These are phyloP conservation scores for Tupaia tana DNA, from an alignment of 2,113 vertebrate species.

Conservation along the genomic window DNA sequence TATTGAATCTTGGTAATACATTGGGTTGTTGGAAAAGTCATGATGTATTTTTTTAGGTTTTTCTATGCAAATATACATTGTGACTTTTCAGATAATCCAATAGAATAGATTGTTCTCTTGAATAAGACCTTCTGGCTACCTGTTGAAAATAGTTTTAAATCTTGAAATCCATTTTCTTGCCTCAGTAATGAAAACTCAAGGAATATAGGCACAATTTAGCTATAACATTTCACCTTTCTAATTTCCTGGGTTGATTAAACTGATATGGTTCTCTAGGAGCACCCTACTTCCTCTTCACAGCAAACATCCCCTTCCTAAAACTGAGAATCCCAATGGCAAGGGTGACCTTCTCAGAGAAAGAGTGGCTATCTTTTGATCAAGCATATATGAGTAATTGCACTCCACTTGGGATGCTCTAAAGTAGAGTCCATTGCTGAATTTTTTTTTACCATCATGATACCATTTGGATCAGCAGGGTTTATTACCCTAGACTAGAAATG, in stretches of 20 bases:
- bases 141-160: slow-evolving; percentile 21
- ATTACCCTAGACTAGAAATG: slow-evolving; percentile 51
- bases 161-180: slow-evolving; percentile 34
- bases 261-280: neutral
- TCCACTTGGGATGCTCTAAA: neutral
- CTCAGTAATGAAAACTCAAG: slow-evolving; percentile 18
- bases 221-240: neutral
- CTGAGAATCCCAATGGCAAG: neutral
- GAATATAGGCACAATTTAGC: neutral
- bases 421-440: slow-evolving; percentile 27
- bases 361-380: neutral
- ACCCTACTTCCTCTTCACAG: neutral
- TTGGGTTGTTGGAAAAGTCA: too few relatives aligned
- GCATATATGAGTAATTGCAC: neutral
- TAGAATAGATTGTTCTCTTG: neutral
- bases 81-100: too few relatives aligned
- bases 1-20: neutral
- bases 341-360: slow-evolving; percentile 7
- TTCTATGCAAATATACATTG: too few relatives aligned
- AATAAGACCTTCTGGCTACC: slow-evolving; percentile 26
- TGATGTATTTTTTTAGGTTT: too few relatives aligned
- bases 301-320: neutral
- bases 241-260: neutral
- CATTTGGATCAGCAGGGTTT: slow-evolving; percentile 5
- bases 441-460: slow-evolving; percentile 3